A percentile compares a stretch with the other conserved stretches of the same genome.
Conservation (phyloP, 1,140 invertebrate genomes). For the Agrilus planipennis region DNA sequence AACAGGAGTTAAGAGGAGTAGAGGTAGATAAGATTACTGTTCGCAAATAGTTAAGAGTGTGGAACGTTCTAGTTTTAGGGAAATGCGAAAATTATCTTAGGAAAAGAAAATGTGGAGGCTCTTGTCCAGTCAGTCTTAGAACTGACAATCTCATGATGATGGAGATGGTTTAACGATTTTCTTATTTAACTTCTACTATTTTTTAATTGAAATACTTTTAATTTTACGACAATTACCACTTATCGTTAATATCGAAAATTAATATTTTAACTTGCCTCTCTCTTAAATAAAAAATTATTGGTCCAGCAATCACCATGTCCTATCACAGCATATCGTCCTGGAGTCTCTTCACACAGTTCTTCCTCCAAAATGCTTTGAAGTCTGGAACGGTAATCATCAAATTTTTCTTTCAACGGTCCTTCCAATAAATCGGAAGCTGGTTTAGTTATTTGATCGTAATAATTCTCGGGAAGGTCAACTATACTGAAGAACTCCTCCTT, state of each 20-base stretch:
- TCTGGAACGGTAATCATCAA: slow-evolving; percentile 7
- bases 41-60: too few species aligned
- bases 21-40: too few species aligned
- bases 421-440: neutral
- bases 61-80: too few species aligned
- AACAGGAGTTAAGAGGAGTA: too few species aligned
- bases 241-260: neutral
- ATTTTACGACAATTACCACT: neutral
- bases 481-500: neutral
- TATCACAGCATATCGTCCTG: slow-evolving; percentile 33
- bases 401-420: slow-evolving; percentile 3
- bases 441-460: slow-evolving; percentile 1
- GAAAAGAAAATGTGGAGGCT: too few species aligned
- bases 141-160: too few species aligned
- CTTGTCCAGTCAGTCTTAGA: too few species aligned
- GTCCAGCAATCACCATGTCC: slow-evolving; percentile 45
- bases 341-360: slow-evolving; percentile 27
- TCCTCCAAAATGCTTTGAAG: slow-evolving; percentile 7
- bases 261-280: slow-evolving; percentile 27
- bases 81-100: too few species aligned
- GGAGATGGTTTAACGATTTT: too few species aligned
- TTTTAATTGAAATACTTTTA: neutral
- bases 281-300: slow-evolving; percentile 42
- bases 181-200: too few species aligned
- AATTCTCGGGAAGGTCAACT: neutral